Conservation (phyloP, 2,888 invertebrate species). For the Penaeus monodon region DNA sequence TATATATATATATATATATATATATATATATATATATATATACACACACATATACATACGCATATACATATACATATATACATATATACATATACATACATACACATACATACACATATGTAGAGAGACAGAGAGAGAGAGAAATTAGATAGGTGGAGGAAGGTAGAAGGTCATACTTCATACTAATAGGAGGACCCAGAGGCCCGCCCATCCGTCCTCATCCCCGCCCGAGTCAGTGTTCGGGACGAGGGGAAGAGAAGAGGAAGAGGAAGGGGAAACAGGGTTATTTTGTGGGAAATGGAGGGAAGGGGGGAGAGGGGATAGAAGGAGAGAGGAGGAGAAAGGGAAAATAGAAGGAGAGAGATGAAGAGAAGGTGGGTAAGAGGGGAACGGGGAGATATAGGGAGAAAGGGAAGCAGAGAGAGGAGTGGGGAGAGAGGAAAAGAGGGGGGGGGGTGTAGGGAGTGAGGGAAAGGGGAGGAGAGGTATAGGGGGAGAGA, state of each 20-base stretch:
- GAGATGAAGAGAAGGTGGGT: no score
- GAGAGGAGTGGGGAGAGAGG: not conserved
- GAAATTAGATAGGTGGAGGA: no score
- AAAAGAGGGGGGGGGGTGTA: not conserved
- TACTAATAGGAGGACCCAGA: no score
- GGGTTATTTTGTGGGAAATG: not conserved
- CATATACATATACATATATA: not conserved
- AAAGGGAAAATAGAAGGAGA: not conserved
- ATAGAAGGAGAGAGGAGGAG: not conserved
- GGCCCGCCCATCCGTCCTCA: no score
- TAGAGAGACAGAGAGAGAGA: no score
- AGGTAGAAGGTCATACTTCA: no score
- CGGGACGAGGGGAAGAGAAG: no score
- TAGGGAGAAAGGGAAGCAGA: accelerated
- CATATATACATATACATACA: constrained; percentile 23
- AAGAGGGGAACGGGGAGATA: accelerated
- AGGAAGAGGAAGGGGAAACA: not conserved
- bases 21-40: constrained; percentile 3
- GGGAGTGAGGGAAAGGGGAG: not conserved
- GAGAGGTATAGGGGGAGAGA: no score
- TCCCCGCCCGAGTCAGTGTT: no score
- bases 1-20: constrained; percentile 20
- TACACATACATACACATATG: not conserved
- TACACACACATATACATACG: no score
- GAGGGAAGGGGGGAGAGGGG: no score